Conservation (phyloP, 2,113 vertebrate genomes). For the Salvelinus namaycush region DNA sequence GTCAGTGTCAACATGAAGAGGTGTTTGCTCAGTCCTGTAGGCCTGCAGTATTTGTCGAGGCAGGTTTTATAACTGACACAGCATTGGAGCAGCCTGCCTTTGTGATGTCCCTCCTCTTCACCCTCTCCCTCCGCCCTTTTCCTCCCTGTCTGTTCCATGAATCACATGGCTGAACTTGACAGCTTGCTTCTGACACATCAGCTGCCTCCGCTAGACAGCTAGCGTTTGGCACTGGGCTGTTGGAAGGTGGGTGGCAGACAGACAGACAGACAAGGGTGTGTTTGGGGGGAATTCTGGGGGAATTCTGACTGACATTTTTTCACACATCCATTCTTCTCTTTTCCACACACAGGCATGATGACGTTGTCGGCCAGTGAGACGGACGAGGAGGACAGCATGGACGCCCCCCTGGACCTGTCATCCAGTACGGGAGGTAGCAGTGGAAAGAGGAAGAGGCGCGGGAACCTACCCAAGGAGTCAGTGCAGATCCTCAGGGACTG, state of each 20-base stretch:
- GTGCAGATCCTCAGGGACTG: conserved; percentile 97
- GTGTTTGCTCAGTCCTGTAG: conserved; percentile 35
- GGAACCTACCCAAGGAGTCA: conserved; percentile 95
- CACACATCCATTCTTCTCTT: not conserved
- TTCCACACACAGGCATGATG: conserved; percentile 74
- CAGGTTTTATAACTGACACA: conserved; percentile 69
- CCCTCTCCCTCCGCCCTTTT: not conserved
- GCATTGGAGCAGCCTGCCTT: conserved; percentile 60
- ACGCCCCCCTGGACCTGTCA: conserved; percentile 91
- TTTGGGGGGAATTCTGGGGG: conserved; percentile 22
- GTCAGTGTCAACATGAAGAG: conserved; percentile 11
- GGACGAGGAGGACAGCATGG: conserved; percentile 92
- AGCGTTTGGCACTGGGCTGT: conserved; percentile 37
- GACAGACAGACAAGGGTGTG: not conserved
- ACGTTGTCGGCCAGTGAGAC: conserved; percentile 89
- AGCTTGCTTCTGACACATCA: conserved; percentile 75
- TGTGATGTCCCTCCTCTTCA: conserved; percentile 48
- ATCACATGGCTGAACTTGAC: conserved; percentile 73
- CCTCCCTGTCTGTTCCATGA: conserved; percentile 54
- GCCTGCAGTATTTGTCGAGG: conserved; percentile 54
- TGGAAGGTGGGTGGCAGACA: conserved; percentile 22
- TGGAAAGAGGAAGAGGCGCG: conserved; percentile 89
- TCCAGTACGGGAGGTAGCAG: conserved; percentile 82
- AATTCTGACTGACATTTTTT: not conserved
- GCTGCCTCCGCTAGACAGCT: conserved; percentile 62